Evolutionary conservation across 2,797 vertebrate genomes (phyloP).

Genomic region (Cirrhinus mrigala): DNA sequence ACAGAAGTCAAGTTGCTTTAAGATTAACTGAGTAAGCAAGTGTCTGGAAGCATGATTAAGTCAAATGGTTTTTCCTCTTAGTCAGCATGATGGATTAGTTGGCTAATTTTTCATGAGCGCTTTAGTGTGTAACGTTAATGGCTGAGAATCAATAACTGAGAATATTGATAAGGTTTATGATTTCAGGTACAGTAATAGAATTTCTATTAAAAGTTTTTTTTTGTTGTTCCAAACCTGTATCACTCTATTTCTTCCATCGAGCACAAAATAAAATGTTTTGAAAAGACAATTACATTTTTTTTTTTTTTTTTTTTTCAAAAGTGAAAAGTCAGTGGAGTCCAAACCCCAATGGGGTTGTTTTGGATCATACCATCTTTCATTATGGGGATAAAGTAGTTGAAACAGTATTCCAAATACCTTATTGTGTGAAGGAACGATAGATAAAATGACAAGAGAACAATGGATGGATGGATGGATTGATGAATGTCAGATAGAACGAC

Average conservation of each 20-base stretch:
- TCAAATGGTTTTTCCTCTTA: slow-evolving; percentile 9
- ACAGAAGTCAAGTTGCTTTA: slow-evolving; percentile 3
- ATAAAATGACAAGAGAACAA: not conserved
- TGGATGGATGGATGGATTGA: not conserved
- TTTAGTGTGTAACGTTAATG: slow-evolving; percentile 8
- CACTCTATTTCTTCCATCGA: not conserved
- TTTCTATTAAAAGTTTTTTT: not conserved
- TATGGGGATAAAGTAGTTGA: not conserved
- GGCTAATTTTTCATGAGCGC: not conserved
- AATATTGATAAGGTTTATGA: slow-evolving; percentile 1
- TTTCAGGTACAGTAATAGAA: not conserved
- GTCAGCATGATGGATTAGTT: slow-evolving; percentile 19
- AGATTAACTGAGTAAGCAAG: slow-evolving; percentile 11
- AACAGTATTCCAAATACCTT: not conserved
- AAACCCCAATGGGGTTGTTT: not conserved
- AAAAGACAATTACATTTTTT: not conserved
- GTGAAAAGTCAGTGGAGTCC: not conserved
- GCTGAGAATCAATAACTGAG: slow-evolving; percentile 9
- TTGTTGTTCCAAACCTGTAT: not conserved
- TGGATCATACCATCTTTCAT: not conserved
- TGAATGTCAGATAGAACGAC: not conserved
- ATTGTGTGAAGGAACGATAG: not conserved
- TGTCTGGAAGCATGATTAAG: slow-evolving; percentile 27
- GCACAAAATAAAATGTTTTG: not conserved
- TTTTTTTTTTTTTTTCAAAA: not conserved